Percentiles rank a stretch among this genome's conserved stretches.
Conservation (phyloP, 2,113 vertebrate genomes). For the Nerophis lumbriciformis region DNA sequence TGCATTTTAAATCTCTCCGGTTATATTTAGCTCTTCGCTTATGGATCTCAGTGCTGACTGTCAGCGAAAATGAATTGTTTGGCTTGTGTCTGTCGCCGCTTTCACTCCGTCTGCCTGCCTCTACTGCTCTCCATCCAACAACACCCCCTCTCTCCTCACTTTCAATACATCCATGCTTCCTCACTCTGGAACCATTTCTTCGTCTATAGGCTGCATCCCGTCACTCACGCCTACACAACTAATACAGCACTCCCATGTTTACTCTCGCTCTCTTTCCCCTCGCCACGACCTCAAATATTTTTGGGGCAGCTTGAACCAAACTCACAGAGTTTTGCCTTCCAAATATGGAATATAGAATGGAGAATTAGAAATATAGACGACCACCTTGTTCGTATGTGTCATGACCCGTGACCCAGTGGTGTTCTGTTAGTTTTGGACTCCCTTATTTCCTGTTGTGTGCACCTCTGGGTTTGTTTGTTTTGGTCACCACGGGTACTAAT, state of each 20-base stretch:
- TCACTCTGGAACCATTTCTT: slow-evolving; percentile 35
- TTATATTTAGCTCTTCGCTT: slow-evolving; percentile 67
- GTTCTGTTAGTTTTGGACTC: no score
- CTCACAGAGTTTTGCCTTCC: not conserved
- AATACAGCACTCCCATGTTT: slow-evolving; percentile 54
- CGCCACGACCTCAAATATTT: slow-evolving; percentile 35
- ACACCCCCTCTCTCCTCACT: slow-evolving; percentile 34
- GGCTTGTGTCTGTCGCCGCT: slow-evolving; percentile 55
- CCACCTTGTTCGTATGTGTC: no score
- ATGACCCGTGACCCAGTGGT: no score
- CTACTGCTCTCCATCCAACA: slow-evolving; percentile 45
- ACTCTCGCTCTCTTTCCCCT: slow-evolving; percentile 23
- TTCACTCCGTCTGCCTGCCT: slow-evolving; percentile 51
- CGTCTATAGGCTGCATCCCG: slow-evolving; percentile 45
- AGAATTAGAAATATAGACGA: no score
- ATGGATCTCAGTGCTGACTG: slow-evolving; percentile 67
- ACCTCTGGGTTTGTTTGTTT: no score
- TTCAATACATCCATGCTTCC: slow-evolving; percentile 2
- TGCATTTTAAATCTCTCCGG: slow-evolving; percentile 56
- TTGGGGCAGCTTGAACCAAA: slow-evolving; percentile 28
- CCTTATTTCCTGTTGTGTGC: no score
- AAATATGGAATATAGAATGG: no score
- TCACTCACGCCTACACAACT: slow-evolving; percentile 60
- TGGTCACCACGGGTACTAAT: no score
- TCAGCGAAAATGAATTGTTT: slow-evolving; percentile 70